Base-by-base conservation (phyloP, 2,113 vertebrate genomes). In the Platycercus adscitus region DNA sequence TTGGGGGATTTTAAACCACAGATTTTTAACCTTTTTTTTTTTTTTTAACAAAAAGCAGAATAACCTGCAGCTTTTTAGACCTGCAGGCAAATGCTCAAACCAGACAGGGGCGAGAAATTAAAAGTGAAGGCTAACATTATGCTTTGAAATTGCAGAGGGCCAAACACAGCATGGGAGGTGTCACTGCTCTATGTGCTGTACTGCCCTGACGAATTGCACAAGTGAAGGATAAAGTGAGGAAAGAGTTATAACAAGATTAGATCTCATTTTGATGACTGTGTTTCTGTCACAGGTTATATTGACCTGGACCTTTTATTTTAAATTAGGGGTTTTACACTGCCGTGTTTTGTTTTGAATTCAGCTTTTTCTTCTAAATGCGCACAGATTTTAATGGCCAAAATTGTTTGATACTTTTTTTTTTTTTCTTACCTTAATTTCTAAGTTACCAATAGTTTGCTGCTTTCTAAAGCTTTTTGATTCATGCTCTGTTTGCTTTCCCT, bases 401-500 rank as follows among this genome's bases (percentile, higher is more conserved):
- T 90, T 91, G 55, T 77, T 41, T 80, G 81, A 95, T 90, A 88
- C 52, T 97, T 97, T 97, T 97, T 95, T 97, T 97, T 95, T 39
- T 96, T 97, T 97, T 97, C 97, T 96, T n/a, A 78, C 70, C 89
- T 97, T 97, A 97, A 97, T 97, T 97, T 97, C 76, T 96, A 98
- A 97, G 95, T 98, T 97, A 89, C 95, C 96, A 97, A 97, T 97
- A 98, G 97, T 96, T 98, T 97, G 97, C 96, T 96, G 96, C 96
- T 95, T 96, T 97, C 97, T 97, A 98, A 97, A 97, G 89, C 91
- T 97, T 97, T 97, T 97, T 98, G 97, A 98, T 98, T 98, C 98
- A 98, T 97, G 96, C 93, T 98, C 96, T 97, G 95, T 97, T 98
- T 98, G 96, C 92, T 98, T 98, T 97, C 96, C 95, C 95, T 98